A percentile compares a stretch with the other conserved stretches of the same genome.
phyloP scores from a whole-genome alignment of 1,140 invertebrate species.

The Eupeodes corollae region DNA sequence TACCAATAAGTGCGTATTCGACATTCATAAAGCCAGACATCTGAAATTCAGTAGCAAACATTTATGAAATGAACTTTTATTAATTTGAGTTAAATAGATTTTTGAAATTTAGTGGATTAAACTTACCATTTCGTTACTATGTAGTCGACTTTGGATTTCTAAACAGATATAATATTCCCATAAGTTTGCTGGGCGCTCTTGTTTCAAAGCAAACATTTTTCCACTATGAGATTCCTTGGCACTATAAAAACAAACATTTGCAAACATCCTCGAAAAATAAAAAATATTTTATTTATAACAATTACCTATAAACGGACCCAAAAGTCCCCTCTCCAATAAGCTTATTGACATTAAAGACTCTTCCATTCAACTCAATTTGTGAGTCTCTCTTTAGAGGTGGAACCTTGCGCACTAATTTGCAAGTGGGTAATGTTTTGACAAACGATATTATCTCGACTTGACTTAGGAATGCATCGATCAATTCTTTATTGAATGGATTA shows the following conservation, averaged over 20 bases:
- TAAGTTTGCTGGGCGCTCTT: slow-evolving; percentile 62
- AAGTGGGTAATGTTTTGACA: slow-evolving; percentile 21
- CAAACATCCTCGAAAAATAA: not conserved
- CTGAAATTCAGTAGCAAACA: slow-evolving; percentile 44
- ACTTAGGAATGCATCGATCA: slow-evolving; percentile 41
- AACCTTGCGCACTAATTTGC: slow-evolving; percentile 20
- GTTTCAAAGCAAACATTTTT: slow-evolving; percentile 55
- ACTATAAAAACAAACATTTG: slow-evolving; percentile 3
- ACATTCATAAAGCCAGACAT: slow-evolving; percentile 54
- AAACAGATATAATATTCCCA: slow-evolving; percentile 74
- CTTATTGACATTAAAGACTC: slow-evolving; percentile 54
- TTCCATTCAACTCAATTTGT: slow-evolving; percentile 40
- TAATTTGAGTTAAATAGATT: slow-evolving; percentile 5
- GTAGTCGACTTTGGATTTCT: slow-evolving; percentile 59
- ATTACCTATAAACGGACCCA: slow-evolving; percentile 55
- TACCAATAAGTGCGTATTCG: slow-evolving; percentile 52
- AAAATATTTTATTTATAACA: slow-evolving; percentile 4
- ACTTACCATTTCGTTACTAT: slow-evolving; percentile 55
- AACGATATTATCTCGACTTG: slow-evolving; percentile 41
- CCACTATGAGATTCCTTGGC: slow-evolving; percentile 16
- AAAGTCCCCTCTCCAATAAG: slow-evolving; percentile 63
- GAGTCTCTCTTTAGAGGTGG: slow-evolving; percentile 31
- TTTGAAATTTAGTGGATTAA: too few relatives aligned
- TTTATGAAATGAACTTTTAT: not conserved
- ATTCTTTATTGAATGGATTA: slow-evolving; percentile 45